phyloP scores from a whole-genome alignment of 2,888 invertebrate species.

The Minunthozetes semirufus region DNA sequence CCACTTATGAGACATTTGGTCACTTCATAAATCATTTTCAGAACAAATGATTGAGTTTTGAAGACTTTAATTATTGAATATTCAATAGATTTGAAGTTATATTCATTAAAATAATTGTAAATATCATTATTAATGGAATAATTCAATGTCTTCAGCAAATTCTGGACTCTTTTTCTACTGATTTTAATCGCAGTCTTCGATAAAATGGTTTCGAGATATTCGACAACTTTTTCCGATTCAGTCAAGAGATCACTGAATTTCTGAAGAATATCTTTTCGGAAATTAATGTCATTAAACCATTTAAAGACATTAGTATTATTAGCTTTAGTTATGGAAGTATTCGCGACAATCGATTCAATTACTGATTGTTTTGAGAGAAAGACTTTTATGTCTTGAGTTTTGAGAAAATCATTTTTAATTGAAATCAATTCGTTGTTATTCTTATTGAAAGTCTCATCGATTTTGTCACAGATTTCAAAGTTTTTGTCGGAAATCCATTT shows the following conservation, averaged over 20 bases:
- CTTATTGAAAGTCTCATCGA: background rate
- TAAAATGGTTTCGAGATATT: background rate
- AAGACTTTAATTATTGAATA: background rate
- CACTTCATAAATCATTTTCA: background rate
- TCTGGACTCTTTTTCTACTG: background rate
- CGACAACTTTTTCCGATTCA: background rate
- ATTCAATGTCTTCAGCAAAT: background rate
- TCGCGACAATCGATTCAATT: background rate
- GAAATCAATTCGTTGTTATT: background rate
- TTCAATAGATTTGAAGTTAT: background rate
- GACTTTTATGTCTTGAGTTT: background rate
- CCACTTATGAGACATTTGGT: background rate
- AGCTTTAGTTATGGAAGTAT: background rate
- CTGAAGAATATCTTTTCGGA: background rate
- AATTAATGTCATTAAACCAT: conserved; percentile 9
- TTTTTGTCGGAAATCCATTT: conserved; percentile 24
- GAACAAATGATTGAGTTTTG: background rate
- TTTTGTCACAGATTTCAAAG: conserved; percentile 5
- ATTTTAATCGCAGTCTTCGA: background rate
- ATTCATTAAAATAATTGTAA: background rate
- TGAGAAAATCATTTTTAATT: background rate
- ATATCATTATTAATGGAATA: background rate
- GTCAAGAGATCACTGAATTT: background rate
- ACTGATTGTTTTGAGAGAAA: conserved; percentile 7
- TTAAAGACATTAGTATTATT: conserved; percentile 6